Base-by-base conservation (phyloP, 2,797 vertebrate species). In the Acrossocheilus wenchowensis region DNA sequence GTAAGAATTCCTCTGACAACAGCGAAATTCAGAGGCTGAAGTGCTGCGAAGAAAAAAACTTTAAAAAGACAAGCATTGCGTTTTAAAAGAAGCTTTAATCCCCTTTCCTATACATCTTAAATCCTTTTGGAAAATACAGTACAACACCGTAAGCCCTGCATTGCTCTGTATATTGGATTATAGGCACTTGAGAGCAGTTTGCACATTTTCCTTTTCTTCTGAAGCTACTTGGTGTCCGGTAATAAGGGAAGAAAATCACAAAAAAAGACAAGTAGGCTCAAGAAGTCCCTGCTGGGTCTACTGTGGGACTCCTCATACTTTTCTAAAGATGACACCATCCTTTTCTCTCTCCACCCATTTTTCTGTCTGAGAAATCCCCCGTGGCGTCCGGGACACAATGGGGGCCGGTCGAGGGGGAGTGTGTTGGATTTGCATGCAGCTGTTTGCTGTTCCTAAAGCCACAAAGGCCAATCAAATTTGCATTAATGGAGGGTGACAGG, bases 371-470 rank as follows among this genome's bases (percentile, higher is more conserved):
- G 86, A 96, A 97, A 96, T 96, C 95, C 97, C 96, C 95, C 96
- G 95, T 97, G 95, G 96, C 96, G 95, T 94, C 90, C 94, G 93
- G 95, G 95, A 96, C 97, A 98, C 97, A 98, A 97, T 97, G 93
- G 96, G 94, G 96, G 94, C 95, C 94, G 95, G 94, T 94, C 93
- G 90, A 93, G 90, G 71, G 95, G 94, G 95, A 95, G 96, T 92
- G 94, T 90, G 94, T 93, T 90, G 96, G 95, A 97, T 97, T 98
- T 97, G 97, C 97, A 97, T 97, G 97, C 96, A 97, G 97, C 97
- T 98, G 97, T 98, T 98, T 97, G 97, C 96, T 94, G 92, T 96
- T 97, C 97, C 97, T 96, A 97, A 96, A 96, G 97, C 93, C 94
- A 95, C 96, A 98, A 97, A 98, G 96, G 94, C 96, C 96, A 96